Evolutionary conservation across 2,888 invertebrate species (phyloP).

Genomic region (Portevinia maculata): DNA sequence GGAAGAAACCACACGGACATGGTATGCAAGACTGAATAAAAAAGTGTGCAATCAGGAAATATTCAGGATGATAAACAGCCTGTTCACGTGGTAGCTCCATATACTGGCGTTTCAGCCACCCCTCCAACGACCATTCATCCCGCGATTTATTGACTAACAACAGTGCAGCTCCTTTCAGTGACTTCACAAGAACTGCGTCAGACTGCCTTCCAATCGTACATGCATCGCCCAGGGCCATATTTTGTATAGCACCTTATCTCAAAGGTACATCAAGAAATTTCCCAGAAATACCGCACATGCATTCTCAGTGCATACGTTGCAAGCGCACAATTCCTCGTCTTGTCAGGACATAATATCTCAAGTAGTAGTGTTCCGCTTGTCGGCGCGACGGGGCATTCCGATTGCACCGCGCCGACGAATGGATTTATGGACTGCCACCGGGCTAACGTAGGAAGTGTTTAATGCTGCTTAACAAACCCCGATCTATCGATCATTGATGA

Average conservation of each 20-base stretch:
- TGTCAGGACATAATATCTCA: constrained; percentile 73
- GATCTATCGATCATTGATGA: constrained; percentile 71
- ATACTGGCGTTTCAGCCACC: constrained; percentile 22
- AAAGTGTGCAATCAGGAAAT: constrained; percentile 71
- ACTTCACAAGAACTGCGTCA: constrained; percentile 66
- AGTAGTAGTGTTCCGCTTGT: constrained; percentile 67
- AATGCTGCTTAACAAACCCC: constrained; percentile 72
- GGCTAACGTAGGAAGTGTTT: constrained; percentile 71
- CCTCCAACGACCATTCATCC: constrained; percentile 46
- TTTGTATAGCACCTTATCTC: constrained; percentile 68
- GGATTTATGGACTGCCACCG: constrained; percentile 71
- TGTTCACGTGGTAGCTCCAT: constrained; percentile 70
- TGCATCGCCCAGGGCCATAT: constrained; percentile 65
- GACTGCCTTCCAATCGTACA: constrained; percentile 65
- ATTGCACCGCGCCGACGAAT: constrained; percentile 56
- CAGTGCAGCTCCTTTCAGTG: constrained; percentile 69
- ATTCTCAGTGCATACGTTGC: constrained; percentile 31
- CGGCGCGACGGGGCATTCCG: constrained; percentile 56
- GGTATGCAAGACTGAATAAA: no score
- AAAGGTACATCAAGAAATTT: constrained; percentile 69
- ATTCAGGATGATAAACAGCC: constrained; percentile 74
- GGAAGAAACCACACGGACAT: constrained; percentile 20
- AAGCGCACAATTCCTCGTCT: constrained; percentile 57
- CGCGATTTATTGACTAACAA: constrained; percentile 72
- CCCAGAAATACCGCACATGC: constrained; percentile 69